phyloP scores from a whole-genome alignment of 2,113 vertebrate genomes.

The Grammomys dolichurus region DNA sequence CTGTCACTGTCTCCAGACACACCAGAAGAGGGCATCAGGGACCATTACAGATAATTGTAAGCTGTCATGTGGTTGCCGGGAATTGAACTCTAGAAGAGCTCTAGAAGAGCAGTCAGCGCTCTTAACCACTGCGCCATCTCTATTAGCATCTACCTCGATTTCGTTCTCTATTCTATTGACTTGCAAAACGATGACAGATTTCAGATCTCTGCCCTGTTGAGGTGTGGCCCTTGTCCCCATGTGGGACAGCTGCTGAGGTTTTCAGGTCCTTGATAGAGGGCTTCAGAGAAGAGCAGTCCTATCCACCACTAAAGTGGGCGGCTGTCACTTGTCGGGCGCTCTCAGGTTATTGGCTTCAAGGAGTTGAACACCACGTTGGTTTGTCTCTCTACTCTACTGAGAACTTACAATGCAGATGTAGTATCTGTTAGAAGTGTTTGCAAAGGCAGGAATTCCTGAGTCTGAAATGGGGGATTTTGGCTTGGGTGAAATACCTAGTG shows the following conservation, averaged over 20 bases:
- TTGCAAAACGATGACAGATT: not conserved
- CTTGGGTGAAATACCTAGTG: not conserved
- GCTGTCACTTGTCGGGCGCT: not conserved
- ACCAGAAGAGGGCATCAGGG: too few relatives aligned
- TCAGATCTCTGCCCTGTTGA: not conserved
- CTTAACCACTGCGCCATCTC: too few relatives aligned
- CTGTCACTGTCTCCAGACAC: too few relatives aligned
- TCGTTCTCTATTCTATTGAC: not conserved
- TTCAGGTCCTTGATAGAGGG: fast-evolving
- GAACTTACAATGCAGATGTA: not conserved
- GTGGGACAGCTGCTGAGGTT: not conserved
- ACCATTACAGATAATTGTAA: too few relatives aligned
- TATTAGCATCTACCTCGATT: not conserved
- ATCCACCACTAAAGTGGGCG: not conserved
- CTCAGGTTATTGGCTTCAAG: not conserved
- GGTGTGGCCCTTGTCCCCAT: not conserved
- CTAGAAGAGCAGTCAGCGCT: too few relatives aligned
- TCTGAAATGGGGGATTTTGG: fast-evolving
- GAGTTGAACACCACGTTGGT: not conserved
- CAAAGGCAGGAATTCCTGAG: not conserved
- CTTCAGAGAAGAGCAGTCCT: too few relatives aligned
- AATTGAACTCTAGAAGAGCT: too few relatives aligned
- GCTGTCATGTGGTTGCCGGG: too few relatives aligned
- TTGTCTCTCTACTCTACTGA: not conserved
- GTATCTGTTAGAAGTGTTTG: not conserved